These are phyloP conservation scores for Stomatorhinus walkeri DNA, from an alignment of 2,797 vertebrate genomes.

Conservation along the genomic window DNA sequence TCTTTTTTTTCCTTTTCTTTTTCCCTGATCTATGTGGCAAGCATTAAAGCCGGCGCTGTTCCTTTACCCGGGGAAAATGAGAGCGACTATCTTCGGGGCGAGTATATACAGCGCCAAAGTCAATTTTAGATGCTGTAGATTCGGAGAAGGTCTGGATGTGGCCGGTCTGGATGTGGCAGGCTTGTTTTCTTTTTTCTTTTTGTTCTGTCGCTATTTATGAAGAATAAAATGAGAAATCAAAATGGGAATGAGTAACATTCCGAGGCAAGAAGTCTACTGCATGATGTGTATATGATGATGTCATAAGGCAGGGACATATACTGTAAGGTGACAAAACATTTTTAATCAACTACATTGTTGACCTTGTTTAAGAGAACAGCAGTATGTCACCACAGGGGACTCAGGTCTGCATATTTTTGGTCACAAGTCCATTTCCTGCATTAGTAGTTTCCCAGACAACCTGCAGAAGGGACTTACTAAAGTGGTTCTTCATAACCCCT, in stretches of 20 bases:
- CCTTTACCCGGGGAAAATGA: neutral
- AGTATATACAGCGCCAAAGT: neutral
- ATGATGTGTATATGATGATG: neutral
- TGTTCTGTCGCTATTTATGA: neutral
- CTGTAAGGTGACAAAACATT: neutral
- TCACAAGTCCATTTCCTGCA: neutral
- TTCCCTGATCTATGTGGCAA: neutral
- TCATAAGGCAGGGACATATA: neutral
- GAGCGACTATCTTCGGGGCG: conserved; percentile 9
- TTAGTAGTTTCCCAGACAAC: neutral
- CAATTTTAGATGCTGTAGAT: conserved; percentile 16
- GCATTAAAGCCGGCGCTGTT: neutral
- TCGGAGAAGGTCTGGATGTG: neutral
- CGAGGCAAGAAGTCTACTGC: neutral
- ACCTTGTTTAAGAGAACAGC: neutral
- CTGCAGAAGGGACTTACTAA: neutral
- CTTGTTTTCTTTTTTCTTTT: neutral
- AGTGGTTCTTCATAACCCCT: neutral
- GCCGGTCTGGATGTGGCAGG: neutral
- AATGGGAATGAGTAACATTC: neutral
- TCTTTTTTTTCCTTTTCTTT: neutral
- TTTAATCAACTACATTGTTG: neutral
- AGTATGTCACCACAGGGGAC: neutral
- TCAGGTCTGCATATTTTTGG: neutral
- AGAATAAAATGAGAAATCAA: neutral